phyloP scores from a whole-genome alignment of 2,113 vertebrate species.

The Ptilorrhoa leucosticta region DNA sequence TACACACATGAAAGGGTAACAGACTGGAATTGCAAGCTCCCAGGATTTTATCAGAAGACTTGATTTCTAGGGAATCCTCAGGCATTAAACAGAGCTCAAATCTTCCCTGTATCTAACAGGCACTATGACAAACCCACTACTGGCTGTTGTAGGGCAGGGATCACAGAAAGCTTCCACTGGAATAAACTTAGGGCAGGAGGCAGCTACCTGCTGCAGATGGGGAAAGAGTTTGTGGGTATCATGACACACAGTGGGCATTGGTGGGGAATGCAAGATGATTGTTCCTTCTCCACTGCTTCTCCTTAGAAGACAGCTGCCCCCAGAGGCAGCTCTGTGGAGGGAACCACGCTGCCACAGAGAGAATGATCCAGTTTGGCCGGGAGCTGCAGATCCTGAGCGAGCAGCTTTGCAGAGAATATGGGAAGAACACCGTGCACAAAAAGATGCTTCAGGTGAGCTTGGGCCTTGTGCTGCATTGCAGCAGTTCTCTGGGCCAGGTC shows the following conservation, averaged over 20 bases:
- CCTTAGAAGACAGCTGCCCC: slow-evolving; percentile 81
- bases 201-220: not conserved
- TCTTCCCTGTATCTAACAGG: not conserved
- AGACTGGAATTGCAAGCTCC: not conserved
- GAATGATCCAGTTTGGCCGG: slow-evolving; percentile 97
- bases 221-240: not conserved
- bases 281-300: not conserved
- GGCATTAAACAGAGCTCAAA: not conserved
- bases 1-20: not conserved
- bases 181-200: not conserved
- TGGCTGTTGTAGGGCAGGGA: not conserved
- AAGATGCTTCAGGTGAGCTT: slow-evolving; percentile 85
- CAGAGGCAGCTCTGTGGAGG: slow-evolving; percentile 92
- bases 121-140: not conserved
- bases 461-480: not conserved
- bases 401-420: slow-evolving; percentile 90
- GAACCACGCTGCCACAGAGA: slow-evolving; percentile 93
- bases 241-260: not conserved
- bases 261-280: not conserved
- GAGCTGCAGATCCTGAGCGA: slow-evolving; percentile 94
- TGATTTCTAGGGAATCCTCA: not conserved
- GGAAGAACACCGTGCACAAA: slow-evolving; percentile 89
- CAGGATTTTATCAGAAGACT: not conserved
- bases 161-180: not conserved
- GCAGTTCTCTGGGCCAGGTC: not conserved